A percentile compares a stretch with the other conserved stretches of the same genome.
Evolutionary conservation across 1,140 invertebrate species (phyloP).

Genomic region (Lanistes nyassanus): DNA sequence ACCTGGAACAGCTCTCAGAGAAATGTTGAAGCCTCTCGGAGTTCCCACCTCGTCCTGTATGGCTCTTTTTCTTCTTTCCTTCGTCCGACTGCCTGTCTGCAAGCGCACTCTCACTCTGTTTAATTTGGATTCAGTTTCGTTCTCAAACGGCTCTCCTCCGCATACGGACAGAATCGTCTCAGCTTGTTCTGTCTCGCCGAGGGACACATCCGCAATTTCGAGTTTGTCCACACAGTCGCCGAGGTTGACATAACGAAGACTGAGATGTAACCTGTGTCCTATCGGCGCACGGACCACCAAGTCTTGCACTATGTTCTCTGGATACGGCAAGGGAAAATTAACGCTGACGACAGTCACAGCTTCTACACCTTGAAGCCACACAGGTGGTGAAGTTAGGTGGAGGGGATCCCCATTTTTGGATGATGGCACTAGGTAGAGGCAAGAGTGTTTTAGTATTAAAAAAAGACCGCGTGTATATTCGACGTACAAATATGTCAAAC

Average conservation of each 20-base stretch:
- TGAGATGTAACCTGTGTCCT: constrained; percentile 6
- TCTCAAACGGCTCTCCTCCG: neutral
- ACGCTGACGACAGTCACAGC: neutral
- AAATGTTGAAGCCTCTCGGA: constrained; percentile 10
- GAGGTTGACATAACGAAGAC: constrained; percentile 10
- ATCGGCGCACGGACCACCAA: constrained; percentile 6
- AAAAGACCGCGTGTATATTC: too few species aligned
- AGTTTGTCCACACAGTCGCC: neutral
- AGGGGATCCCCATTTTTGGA: too few species aligned
- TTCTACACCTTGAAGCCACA: too few species aligned
- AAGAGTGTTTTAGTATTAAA: too few species aligned
- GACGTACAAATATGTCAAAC: too few species aligned
- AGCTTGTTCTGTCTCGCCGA: neutral
- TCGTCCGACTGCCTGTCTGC: neutral
- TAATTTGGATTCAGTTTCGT: constrained; percentile 3
- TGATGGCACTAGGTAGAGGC: too few species aligned
- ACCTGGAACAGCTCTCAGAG: constrained; percentile 4
- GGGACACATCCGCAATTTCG: constrained; percentile 11
- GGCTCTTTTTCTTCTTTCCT: neutral
- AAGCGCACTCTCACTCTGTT: constrained; percentile 5
- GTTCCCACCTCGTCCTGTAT: neutral
- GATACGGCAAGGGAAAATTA: neutral
- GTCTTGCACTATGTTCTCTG: neutral
- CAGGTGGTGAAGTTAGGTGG: too few species aligned
- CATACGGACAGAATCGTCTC: neutral